Evolutionary conservation across 2,113 vertebrate genomes (phyloP).

Genomic region (Calyptomena viridis): DNA sequence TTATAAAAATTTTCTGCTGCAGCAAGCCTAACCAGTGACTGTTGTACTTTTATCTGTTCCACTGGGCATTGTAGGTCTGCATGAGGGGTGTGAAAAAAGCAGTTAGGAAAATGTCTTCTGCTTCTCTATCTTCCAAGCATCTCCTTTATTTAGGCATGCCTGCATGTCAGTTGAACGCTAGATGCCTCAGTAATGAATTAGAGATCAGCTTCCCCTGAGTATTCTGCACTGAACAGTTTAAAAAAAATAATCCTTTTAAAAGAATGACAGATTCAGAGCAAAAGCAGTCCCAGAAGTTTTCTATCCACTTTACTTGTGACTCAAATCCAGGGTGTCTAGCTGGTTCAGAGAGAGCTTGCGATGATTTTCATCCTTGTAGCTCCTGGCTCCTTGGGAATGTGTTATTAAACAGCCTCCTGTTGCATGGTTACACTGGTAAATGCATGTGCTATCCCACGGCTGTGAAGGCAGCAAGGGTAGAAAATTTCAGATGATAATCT

Average conservation of each 20-base stretch:
- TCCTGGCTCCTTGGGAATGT: background rate
- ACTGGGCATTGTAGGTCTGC: background rate
- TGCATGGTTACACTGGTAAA: background rate
- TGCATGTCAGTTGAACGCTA: background rate
- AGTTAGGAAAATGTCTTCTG: background rate
- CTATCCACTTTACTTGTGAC: background rate
- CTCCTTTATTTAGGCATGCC: background rate
- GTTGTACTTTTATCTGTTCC: background rate
- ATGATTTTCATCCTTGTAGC: conserved; percentile 1
- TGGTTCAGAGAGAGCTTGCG: conserved; percentile 1
- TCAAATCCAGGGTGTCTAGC: background rate
- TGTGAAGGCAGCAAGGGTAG: background rate
- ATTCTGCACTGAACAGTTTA: background rate
- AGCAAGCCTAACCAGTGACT: background rate
- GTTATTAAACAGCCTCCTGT: background rate
- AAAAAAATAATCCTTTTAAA: background rate
- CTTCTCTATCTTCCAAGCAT: background rate
- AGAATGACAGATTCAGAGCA: conserved; percentile 38
- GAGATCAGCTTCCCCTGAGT: conserved; percentile 15
- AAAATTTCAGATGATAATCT: background rate
- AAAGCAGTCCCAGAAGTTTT: conserved; percentile 38
- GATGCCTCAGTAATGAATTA: conserved; percentile 6
- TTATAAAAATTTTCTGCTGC: background rate
- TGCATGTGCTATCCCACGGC: background rate
- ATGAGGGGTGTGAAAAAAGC: background rate